Percentiles rank a stretch among this genome's conserved stretches.
These are phyloP conservation scores for Rhyacophila evoluta DNA, from an alignment of 2,888 invertebrate genomes.

Conservation along the genomic window DNA sequence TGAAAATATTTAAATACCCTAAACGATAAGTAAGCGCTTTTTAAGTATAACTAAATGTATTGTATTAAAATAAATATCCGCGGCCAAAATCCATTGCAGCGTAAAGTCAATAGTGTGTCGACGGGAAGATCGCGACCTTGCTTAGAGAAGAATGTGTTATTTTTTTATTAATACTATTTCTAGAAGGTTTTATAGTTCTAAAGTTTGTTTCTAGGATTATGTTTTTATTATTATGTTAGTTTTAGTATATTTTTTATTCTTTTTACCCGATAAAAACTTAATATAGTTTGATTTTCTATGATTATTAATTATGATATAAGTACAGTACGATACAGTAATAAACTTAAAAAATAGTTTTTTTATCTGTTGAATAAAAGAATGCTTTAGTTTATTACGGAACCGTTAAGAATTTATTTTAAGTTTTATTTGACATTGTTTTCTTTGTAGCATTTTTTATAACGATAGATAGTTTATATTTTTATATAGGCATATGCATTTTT, in stretches of 20 bases:
- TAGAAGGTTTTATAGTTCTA: neutral
- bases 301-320: too few species aligned
- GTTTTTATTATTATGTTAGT: neutral
- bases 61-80: neutral
- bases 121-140: neutral
- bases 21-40: slow-evolving; percentile 44
- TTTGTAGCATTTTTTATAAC: neutral
- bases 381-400: neutral
- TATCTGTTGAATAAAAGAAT: neutral
- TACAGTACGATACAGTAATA: neutral
- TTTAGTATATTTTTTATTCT: neutral
- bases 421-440: neutral
- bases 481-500: neutral
- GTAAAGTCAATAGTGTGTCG: neutral
- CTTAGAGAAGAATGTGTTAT: slow-evolving; percentile 9
- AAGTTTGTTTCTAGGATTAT: neutral
- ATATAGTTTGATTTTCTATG: neutral
- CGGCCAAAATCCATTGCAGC: slow-evolving; percentile 9
- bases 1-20: slow-evolving; percentile 29
- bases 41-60: neutral
- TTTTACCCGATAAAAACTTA: neutral
- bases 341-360: neutral
- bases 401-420: neutral
- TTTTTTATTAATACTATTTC: slow-evolving; percentile 6
- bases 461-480: neutral